Conservation (phyloP, 2,113 vertebrate species). For the Jacana jacana region DNA sequence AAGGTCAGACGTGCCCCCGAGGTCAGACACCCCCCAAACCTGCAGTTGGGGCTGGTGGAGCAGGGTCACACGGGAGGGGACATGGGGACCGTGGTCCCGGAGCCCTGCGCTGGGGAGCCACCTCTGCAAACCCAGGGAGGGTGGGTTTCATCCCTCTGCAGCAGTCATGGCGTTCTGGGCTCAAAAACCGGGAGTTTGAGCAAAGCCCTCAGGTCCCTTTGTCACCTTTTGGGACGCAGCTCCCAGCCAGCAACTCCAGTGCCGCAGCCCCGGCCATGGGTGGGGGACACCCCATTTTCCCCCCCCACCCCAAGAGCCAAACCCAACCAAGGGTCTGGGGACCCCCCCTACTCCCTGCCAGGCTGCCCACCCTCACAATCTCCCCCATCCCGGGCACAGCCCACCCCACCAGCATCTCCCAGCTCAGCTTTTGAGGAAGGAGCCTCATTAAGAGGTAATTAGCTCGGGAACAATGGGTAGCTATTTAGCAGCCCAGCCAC, state of each 20-base stretch:
- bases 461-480: conserved; percentile 60
- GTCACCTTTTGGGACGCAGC: background rate
- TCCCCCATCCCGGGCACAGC: background rate
- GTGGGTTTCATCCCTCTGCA: rapidly evolving
- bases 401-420: background rate
- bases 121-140: rapidly evolving
- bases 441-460: conserved; percentile 71
- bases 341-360: background rate
- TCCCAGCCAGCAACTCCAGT: background rate
- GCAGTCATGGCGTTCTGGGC: rapidly evolving
- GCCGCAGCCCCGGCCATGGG: too few relatives aligned
- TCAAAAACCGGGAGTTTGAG: background rate
- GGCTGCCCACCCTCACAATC: background rate
- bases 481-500: conserved; percentile 60
- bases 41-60: rapidly evolving
- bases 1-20: background rate
- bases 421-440: background rate
- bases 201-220: background rate
- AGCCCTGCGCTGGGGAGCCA: rapidly evolving
- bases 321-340: background rate
- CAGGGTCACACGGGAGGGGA: background rate
- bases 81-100: rapidly evolving
- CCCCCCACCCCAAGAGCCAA: background rate
- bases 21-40: background rate
- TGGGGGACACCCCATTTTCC: too few relatives aligned